These are phyloP conservation scores for Sebastes paucispinis DNA, from an alignment of 2,797 vertebrate species.

Conservation along the genomic window DNA sequence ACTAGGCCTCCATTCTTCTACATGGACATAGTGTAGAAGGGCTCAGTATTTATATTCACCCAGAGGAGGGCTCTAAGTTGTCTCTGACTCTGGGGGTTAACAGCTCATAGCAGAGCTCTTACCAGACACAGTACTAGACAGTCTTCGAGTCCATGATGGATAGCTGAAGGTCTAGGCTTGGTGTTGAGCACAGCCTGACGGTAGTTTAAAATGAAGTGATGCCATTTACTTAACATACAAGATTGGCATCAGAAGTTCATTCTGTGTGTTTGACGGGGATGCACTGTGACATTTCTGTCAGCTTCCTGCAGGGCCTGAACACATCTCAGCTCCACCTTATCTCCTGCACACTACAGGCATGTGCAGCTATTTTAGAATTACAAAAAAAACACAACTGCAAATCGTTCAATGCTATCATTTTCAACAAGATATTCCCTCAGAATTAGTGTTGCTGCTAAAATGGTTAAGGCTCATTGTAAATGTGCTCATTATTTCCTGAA, in stretches of 20 bases:
- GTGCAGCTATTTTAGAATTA: neutral
- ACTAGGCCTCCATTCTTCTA: too few relatives aligned
- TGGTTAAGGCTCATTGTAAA: neutral
- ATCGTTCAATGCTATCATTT: neutral
- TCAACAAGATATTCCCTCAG: neutral
- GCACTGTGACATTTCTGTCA: slow-evolving; percentile 27
- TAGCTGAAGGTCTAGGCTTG: too few relatives aligned
- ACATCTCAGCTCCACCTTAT: slow-evolving; percentile 6
- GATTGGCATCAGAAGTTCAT: slow-evolving; percentile 11
- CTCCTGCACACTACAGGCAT: neutral
- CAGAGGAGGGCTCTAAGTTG: too few relatives aligned
- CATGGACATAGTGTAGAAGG: too few relatives aligned
- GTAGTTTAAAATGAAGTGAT: too few relatives aligned
- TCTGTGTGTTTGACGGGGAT: slow-evolving; percentile 24
- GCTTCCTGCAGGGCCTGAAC: slow-evolving; percentile 11
- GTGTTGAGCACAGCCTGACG: too few relatives aligned
- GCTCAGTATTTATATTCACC: too few relatives aligned
- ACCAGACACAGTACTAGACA: too few relatives aligned
- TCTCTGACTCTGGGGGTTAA: too few relatives aligned
- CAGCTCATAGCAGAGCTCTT: too few relatives aligned
- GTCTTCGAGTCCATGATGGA: too few relatives aligned
- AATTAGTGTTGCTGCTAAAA: neutral
- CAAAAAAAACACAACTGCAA: neutral
- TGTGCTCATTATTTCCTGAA: neutral
- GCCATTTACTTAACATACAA: neutral